phyloP scores from a whole-genome alignment of 2,797 vertebrate genomes.

The Lacerta viridis region DNA sequence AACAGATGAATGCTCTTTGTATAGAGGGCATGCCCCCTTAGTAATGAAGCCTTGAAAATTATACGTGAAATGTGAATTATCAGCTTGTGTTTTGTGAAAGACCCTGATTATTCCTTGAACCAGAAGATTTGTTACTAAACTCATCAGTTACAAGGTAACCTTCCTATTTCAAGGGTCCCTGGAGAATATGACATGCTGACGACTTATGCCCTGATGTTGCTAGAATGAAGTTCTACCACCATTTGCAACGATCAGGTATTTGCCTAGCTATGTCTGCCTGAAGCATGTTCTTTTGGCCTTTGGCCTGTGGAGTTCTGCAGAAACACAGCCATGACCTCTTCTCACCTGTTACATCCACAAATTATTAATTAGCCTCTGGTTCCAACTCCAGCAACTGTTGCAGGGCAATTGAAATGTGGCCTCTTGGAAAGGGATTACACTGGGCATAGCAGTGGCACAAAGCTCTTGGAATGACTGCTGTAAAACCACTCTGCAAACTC shows the following conservation, averaged over 20 bases:
- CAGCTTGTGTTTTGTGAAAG: background rate
- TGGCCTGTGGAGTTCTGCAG: conserved; percentile 19
- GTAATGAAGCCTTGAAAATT: conserved; percentile 28
- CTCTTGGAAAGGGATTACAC: conserved; percentile 27
- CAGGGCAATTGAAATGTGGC: conserved; percentile 22
- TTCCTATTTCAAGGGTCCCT: background rate
- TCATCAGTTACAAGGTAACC: conserved; percentile 23
- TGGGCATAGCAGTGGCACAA: conserved; percentile 2
- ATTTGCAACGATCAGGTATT: background rate
- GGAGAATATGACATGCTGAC: background rate
- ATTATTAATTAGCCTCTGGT: conserved; percentile 15
- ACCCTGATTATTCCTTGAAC: conserved; percentile 22
- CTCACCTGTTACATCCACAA: background rate
- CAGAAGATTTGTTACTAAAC: conserved; percentile 18
- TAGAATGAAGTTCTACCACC: conserved; percentile 5
- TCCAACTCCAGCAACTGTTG: conserved; percentile 9
- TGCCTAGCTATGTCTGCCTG: background rate
- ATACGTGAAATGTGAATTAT: conserved; percentile 41
- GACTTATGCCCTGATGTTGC: background rate
- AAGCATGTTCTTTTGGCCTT: background rate
- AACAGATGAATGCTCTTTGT: conserved; percentile 35
- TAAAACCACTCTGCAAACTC: background rate
- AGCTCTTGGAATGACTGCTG: background rate
- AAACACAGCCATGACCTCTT: conserved; percentile 17
- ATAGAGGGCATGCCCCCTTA: background rate